Base-by-base conservation (phyloP, 2,797 vertebrate species). In the Pipistrellus pygmaeus region DNA sequence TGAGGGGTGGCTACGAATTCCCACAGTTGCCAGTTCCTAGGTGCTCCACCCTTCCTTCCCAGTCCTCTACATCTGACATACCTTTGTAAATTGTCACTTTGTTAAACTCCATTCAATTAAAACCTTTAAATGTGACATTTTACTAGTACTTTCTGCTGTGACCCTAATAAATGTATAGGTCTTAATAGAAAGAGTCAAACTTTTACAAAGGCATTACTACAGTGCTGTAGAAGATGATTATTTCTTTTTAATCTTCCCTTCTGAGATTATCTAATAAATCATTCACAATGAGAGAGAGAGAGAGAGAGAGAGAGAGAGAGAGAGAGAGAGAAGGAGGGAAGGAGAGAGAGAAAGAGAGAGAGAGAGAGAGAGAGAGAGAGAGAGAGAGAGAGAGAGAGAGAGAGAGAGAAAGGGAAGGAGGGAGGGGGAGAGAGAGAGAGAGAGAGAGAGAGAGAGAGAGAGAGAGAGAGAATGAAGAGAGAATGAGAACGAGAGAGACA, bases 181-280 rank as follows among this genome's bases (percentile, higher is more conserved):
- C 57, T 51, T 68, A 90, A 78, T 4, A 78, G 12, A 90, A 85
- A 75, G 25, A 75, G 18, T 82, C 32, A 73, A 80, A 76, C 81
- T 17, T 60, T 93, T 85, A 85, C 27, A 85, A 27, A 44, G 21
- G 13, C 11, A 38, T 53, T 48, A 73, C 18, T 25, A 85, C 8
- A 57, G 13, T 68, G 60, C 18, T 71, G 7, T 15, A 91, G n/a
- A 86, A 57, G 27, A 4, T 76, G n/a, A 41, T 88, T 87, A 23
- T 46, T 94, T 86, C 38, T 73, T 93, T 25, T 91, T 17, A 69
- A 20, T n/a, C 51, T 68, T 57, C 12, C 11, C 25, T 68, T 86
- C 66, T n/a, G 38, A 86, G 35, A 85, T 84, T 83, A 81, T 51
- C 69, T 62, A 91, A 88, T 9, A 75, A 89, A 88, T 73, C 51